A percentile compares a stretch with the other conserved stretches of the same genome.
Evolutionary conservation across 2,113 vertebrate species (phyloP).

Genomic region (Notarius lentiginosus): DNA sequence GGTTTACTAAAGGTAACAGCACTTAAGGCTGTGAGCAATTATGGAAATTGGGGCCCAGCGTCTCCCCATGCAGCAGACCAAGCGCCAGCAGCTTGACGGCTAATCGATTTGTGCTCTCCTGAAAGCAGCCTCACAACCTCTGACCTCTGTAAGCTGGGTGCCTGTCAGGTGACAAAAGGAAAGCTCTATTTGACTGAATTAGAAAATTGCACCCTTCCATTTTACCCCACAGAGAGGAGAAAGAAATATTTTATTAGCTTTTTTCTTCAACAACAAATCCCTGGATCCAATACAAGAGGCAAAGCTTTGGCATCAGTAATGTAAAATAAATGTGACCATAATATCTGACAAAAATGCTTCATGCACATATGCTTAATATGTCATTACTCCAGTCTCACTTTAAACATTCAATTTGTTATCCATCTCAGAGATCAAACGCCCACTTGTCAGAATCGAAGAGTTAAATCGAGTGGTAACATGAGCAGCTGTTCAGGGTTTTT

Average conservation of each 20-base stretch:
- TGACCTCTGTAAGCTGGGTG: conserved; percentile 84
- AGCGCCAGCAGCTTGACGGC: conserved; percentile 90
- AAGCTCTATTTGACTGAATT: conserved; percentile 88
- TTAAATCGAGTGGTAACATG: conserved; percentile 11
- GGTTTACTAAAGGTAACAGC: conserved; percentile 51
- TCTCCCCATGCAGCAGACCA: conserved; percentile 81
- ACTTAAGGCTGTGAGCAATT: conserved; percentile 80
- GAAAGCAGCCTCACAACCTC: conserved; percentile 85
- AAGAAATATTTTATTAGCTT: conserved; percentile 1
- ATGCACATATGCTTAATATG: conserved; percentile 12
- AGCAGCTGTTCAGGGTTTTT: conserved; percentile 34
- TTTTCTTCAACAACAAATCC: conserved; percentile 36
- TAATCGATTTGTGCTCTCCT: conserved; percentile 97
- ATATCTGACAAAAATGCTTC: conserved; percentile 15
- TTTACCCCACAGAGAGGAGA: conserved; percentile 16
- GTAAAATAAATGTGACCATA: background rate
- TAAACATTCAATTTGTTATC: conserved; percentile 30
- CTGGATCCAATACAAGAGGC: background rate
- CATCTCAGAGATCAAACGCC: conserved; percentile 36
- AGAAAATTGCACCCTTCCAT: conserved; percentile 60
- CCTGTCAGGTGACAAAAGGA: conserved; percentile 92
- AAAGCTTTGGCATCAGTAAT: background rate
- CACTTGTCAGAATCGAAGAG: conserved; percentile 45
- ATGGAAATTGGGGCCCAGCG: conserved; percentile 87
- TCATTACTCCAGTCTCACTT: conserved; percentile 4